These are phyloP conservation scores for Huso huso DNA, from an alignment of 2,797 vertebrate species.

Conservation along the genomic window DNA sequence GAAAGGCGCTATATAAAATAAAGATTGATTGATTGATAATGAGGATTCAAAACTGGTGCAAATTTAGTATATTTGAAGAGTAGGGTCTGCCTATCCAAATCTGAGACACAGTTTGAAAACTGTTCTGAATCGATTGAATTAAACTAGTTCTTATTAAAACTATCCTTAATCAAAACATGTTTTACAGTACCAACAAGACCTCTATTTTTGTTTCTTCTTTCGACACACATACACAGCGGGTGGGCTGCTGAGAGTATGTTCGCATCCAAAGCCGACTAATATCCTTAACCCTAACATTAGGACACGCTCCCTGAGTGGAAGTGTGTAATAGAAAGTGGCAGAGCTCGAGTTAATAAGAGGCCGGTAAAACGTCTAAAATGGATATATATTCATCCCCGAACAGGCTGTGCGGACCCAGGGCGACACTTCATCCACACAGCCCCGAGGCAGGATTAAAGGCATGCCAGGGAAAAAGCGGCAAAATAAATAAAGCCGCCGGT, in stretches of 20 bases:
- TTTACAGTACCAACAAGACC: no score
- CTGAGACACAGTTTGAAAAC: no score
- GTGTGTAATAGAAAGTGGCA: conserved; percentile 68
- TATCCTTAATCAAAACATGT: no score
- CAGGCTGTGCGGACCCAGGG: conserved; percentile 58
- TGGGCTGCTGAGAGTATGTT: neutral
- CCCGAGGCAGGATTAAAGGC: conserved; percentile 91
- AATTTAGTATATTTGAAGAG: no score
- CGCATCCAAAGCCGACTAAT: conserved; percentile 34
- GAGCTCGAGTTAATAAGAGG: conserved; percentile 67
- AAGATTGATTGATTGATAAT: no score
- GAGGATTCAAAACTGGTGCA: no score
- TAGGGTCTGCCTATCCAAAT: no score
- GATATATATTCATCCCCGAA: conserved; percentile 66
- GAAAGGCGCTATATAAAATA: no score
- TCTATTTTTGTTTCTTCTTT: no score
- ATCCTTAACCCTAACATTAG: conserved; percentile 51
- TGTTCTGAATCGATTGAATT: no score
- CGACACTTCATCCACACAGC: conserved; percentile 76
- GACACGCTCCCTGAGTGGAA: conserved; percentile 47
- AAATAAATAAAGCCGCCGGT: conserved; percentile 68
- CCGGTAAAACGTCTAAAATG: conserved; percentile 45
- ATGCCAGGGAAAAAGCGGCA: conserved; percentile 42
- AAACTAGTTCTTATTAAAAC: no score
- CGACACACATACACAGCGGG: no score